Percentiles rank a stretch among this genome's conserved stretches.
phyloP scores from a whole-genome alignment of 1,140 invertebrate genomes.

The Lysiphlebus fabarum region DNA sequence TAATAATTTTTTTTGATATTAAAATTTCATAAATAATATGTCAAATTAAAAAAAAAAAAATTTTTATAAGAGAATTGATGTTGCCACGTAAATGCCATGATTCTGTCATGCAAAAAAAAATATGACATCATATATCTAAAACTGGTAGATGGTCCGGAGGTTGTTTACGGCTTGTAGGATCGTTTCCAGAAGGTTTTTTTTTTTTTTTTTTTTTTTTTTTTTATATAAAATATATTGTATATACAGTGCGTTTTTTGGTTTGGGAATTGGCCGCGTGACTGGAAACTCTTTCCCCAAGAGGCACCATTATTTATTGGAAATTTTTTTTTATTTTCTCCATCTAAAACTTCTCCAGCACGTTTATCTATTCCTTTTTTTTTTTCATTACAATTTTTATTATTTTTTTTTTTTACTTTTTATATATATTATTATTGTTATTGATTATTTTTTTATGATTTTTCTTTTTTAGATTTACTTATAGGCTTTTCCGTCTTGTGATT shows the following conservation, averaged over 20 bases:
- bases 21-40: no score
- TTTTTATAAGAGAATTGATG: slow-evolving; percentile 8
- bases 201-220: not conserved
- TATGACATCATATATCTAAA: slow-evolving; percentile 30
- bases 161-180: slow-evolving; percentile 31
- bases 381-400: slow-evolving; percentile 14
- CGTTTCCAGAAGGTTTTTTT: slow-evolving; percentile 28
- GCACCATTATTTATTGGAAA: slow-evolving; percentile 26
- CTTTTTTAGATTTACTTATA: not conserved
- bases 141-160: slow-evolving; percentile 25
- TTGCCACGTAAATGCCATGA: slow-evolving; percentile 23
- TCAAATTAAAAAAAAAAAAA: no score
- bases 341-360: no score
- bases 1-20: no score
- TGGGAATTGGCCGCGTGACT: slow-evolving; percentile 26
- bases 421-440: no score
- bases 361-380: slow-evolving; percentile 4
- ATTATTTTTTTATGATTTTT: not conserved
- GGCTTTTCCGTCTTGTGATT: not conserved
- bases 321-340: slow-evolving; percentile 19
- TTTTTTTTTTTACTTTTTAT: slow-evolving; percentile 2
- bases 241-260: slow-evolving; percentile 10
- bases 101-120: slow-evolving; percentile 31
- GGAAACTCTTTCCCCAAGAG: slow-evolving; percentile 23
- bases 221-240: slow-evolving; percentile 13